Evolutionary conservation across 2,113 vertebrate genomes (phyloP).

Genomic region (Oreochromis spilurus): DNA sequence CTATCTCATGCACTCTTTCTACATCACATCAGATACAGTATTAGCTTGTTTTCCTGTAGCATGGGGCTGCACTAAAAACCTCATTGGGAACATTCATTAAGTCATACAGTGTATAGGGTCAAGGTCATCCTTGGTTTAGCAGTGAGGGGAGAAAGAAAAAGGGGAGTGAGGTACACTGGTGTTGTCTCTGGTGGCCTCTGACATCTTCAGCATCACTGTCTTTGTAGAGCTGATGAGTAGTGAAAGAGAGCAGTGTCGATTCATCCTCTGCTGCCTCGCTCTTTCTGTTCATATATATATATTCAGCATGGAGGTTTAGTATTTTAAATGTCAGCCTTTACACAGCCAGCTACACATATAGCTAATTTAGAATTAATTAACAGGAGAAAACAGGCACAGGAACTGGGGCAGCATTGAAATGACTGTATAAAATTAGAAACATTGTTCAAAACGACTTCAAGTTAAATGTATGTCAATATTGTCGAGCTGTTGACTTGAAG

Average conservation of each 20-base stretch:
- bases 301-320: neutral
- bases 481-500: neutral
- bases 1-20: neutral
- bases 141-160: neutral
- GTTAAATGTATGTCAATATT: fast-evolving
- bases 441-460: fast-evolving
- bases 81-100: neutral
- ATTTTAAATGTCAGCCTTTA: neutral
- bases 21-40: neutral
- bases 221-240: neutral
- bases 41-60: neutral
- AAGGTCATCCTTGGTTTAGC: neutral
- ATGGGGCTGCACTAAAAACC: neutral
- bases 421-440: neutral
- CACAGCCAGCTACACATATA: neutral
- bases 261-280: neutral
- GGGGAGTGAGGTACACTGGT: neutral
- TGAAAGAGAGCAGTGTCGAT: neutral
- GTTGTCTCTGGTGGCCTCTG: neutral
- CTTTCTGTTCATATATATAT: neutral
- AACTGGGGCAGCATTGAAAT: neutral
- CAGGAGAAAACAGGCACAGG: neutral
- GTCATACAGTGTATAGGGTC: neutral
- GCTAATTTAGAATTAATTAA: neutral
- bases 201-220: neutral